Conservation (phyloP, 2,113 vertebrate genomes). For the Python bivittatus region DNA sequence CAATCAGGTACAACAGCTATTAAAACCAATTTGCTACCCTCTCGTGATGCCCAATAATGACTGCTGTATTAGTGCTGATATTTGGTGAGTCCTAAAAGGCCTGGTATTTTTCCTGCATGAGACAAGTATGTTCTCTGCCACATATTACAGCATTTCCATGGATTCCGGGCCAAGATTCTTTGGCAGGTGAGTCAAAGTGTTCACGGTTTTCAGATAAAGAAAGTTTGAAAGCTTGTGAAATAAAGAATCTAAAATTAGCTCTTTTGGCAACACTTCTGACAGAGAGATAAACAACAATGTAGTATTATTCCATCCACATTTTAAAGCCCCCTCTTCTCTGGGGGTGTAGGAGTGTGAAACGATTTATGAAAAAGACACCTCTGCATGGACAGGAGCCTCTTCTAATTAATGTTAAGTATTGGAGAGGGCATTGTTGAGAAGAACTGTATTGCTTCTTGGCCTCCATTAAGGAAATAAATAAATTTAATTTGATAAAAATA, state of each 20-base stretch:
- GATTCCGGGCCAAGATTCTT: not conserved
- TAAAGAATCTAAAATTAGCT: not conserved
- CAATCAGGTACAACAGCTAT: not conserved
- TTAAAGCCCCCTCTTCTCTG: not conserved
- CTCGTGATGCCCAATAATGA: not conserved
- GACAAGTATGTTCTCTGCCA: not conserved
- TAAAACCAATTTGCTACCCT: not conserved
- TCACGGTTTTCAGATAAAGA: not conserved
- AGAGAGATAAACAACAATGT: not conserved
- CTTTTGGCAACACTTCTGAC: not conserved
- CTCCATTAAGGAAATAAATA: not conserved
- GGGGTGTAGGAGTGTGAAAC: not conserved
- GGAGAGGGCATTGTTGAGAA: not conserved
- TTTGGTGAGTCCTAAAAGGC: not conserved
- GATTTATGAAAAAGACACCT: not conserved
- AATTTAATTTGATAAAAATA: not conserved
- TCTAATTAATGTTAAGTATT: not conserved
- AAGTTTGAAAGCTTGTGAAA: not conserved
- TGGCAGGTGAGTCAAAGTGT: not conserved
- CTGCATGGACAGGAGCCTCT: not conserved
- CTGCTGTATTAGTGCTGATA: too few relatives aligned
- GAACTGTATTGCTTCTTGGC: not conserved
- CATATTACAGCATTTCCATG: not conserved
- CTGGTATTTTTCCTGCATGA: not conserved
- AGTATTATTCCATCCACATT: not conserved